phyloP scores from a whole-genome alignment of 1,140 invertebrate species.

The Metaphire vulgaris region DNA sequence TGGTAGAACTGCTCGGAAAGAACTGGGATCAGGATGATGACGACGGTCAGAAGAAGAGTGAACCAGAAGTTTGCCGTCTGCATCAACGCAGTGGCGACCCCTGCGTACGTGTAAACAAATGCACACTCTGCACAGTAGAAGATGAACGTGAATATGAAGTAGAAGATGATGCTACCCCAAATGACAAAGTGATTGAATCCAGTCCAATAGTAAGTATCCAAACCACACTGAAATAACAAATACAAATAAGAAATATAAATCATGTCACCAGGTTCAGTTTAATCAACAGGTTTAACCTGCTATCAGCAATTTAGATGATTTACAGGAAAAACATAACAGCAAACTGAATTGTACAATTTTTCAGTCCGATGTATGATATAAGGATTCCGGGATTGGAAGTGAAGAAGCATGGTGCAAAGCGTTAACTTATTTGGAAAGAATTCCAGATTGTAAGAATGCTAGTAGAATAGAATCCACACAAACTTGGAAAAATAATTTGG shows the following conservation, averaged over 20 bases:
- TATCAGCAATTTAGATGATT: no score
- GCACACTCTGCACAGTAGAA: slow-evolving; percentile 54
- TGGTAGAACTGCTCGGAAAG: slow-evolving; percentile 69
- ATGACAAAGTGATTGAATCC: slow-evolving; percentile 93
- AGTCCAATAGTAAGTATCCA: slow-evolving; percentile 98
- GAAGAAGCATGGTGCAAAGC: no score
- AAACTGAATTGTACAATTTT: no score
- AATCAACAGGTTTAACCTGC: no score
- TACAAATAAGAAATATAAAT: background rate
- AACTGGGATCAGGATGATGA: slow-evolving; percentile 80
- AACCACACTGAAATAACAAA: slow-evolving; percentile 67
- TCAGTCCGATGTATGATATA: no score
- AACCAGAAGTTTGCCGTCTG: slow-evolving; percentile 86
- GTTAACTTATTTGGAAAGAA: no score
- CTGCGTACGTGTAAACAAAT: slow-evolving; percentile 32
- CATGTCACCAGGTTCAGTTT: no score
- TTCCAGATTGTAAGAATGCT: no score
- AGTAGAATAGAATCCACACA: no score
- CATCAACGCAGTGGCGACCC: slow-evolving; percentile 41
- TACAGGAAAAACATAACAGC: no score
- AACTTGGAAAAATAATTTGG: no score
- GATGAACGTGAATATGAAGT: slow-evolving; percentile 68
- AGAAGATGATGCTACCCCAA: slow-evolving; percentile 92
- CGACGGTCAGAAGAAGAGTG: slow-evolving; percentile 76
- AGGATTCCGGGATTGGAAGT: no score